A percentile compares a stretch with the other conserved stretches of the same genome.
phyloP scores from a whole-genome alignment of 2,888 invertebrate species.

The Aphelenchoides bicaudatus region DNA sequence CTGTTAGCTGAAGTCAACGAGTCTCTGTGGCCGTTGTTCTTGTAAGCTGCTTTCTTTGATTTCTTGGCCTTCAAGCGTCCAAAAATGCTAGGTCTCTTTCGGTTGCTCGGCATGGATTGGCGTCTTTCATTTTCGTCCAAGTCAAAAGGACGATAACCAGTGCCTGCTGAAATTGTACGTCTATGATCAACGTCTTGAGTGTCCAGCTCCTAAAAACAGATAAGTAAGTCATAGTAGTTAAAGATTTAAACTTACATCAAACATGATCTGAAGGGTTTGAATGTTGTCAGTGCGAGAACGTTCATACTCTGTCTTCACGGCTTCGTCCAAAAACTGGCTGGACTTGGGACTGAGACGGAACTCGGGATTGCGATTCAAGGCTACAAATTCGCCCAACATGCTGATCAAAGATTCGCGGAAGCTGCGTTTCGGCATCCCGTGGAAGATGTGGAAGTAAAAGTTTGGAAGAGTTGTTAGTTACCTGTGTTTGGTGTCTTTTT shows the following conservation, averaged over 20 bases:
- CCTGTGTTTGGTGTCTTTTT: too few species aligned
- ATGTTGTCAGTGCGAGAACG: constrained; percentile 3
- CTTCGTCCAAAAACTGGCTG: constrained; percentile 2
- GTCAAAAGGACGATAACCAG: background rate
- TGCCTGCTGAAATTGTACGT: background rate
- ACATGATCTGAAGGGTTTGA: constrained; percentile 2
- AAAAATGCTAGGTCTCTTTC: too few species aligned
- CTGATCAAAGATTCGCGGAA: background rate
- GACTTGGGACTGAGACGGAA: background rate
- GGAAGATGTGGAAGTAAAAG: too few species aligned
- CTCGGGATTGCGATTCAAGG: constrained; percentile 12
- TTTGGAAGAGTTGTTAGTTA: too few species aligned
- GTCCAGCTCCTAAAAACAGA: constrained; percentile 4
- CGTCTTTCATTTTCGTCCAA: too few species aligned
- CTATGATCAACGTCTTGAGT: background rate
- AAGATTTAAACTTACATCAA: constrained; percentile 9
- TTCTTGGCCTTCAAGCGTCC: too few species aligned
- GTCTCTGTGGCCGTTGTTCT: too few species aligned
- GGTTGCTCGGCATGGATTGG: constrained; percentile 9
- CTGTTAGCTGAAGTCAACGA: too few species aligned
- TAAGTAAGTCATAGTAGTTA: background rate
- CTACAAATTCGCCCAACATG: constrained; percentile 11
- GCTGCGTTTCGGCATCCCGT: constrained; percentile 8
- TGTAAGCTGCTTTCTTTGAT: too few species aligned
- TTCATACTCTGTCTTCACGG: constrained; percentile 1